Evolutionary conservation across 2,888 invertebrate species (phyloP).

Genomic region (Thecophora atra): DNA sequence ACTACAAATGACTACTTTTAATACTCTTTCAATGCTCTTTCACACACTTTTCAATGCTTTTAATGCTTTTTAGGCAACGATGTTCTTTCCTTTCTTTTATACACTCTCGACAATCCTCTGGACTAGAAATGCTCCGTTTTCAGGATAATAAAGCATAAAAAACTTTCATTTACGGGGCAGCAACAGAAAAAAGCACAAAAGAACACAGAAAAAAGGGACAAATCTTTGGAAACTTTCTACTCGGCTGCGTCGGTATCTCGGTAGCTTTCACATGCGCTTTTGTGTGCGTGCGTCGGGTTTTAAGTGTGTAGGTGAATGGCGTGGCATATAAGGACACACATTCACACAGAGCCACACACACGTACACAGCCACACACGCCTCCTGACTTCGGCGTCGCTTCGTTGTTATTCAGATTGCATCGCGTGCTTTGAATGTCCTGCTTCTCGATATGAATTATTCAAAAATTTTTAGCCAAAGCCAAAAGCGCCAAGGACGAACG

Average conservation of each 20-base stretch:
- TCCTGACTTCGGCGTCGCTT: conserved; percentile 38
- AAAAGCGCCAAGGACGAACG: conserved; percentile 62
- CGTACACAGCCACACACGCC: conserved; percentile 23
- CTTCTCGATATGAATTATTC: conserved; percentile 65
- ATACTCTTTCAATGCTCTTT: too few relatives aligned
- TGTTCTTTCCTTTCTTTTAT: too few relatives aligned
- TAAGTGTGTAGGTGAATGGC: conserved; percentile 17
- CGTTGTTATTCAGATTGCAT: conserved; percentile 64
- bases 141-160: not conserved
- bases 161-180: not conserved
- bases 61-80: too few relatives aligned
- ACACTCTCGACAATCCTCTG: not conserved
- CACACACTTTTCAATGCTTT: too few relatives aligned
- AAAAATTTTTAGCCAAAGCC: conserved; percentile 55
- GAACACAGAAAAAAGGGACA: conserved; percentile 3
- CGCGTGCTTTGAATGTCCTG: conserved; percentile 66
- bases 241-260: not conserved
- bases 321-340: conserved; percentile 1
- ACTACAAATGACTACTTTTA: too few relatives aligned
- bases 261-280: conserved; percentile 31
- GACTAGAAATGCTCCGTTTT: not conserved
- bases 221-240: conserved; percentile 20
- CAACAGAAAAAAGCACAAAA: conserved; percentile 11
- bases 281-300: conserved; percentile 23
- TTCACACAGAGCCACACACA: conserved; percentile 24